Conservation (phyloP, 1,140 invertebrate species). For the Drosophila bocki region DNA sequence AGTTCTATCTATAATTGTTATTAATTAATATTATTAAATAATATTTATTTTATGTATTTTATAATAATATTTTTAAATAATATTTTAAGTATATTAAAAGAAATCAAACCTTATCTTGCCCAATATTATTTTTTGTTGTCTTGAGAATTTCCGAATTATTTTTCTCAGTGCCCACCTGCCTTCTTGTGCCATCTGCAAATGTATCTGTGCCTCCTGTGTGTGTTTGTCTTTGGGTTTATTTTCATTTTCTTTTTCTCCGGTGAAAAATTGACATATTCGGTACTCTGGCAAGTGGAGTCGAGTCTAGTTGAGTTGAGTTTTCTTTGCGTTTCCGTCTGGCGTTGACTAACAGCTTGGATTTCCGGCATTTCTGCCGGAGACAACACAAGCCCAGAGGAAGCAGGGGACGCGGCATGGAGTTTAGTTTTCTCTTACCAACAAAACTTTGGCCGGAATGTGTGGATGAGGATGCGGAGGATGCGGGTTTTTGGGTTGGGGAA, state of each 20-base stretch:
- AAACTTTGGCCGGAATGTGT: constrained; percentile 48
- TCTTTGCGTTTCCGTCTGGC: constrained; percentile 69
- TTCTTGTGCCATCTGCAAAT: constrained; percentile 1
- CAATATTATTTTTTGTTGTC: background rate
- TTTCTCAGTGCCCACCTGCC: background rate
- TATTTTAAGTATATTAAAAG: background rate
- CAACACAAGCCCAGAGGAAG: constrained; percentile 18
- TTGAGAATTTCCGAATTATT: background rate
- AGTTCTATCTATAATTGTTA: background rate
- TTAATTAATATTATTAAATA: too few species aligned
- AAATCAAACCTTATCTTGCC: background rate
- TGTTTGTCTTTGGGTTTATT: constrained; percentile 14
- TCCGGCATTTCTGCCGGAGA: constrained; percentile 48
- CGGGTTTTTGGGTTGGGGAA: background rate
- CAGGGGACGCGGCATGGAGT: background rate
- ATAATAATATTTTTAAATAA: background rate
- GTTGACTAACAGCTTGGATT: constrained; percentile 74
- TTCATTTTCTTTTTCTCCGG: constrained; percentile 17
- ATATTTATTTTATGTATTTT: too few species aligned
- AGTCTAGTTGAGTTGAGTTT: constrained; percentile 42
- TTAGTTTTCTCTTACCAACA: background rate
- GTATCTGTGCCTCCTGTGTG: constrained; percentile 26
- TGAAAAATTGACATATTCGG: constrained; percentile 78
- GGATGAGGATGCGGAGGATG: background rate
- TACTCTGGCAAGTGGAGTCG: constrained; percentile 56